Conservation (phyloP, 2,888 invertebrate genomes). For the Vandiemenella viatica region DNA sequence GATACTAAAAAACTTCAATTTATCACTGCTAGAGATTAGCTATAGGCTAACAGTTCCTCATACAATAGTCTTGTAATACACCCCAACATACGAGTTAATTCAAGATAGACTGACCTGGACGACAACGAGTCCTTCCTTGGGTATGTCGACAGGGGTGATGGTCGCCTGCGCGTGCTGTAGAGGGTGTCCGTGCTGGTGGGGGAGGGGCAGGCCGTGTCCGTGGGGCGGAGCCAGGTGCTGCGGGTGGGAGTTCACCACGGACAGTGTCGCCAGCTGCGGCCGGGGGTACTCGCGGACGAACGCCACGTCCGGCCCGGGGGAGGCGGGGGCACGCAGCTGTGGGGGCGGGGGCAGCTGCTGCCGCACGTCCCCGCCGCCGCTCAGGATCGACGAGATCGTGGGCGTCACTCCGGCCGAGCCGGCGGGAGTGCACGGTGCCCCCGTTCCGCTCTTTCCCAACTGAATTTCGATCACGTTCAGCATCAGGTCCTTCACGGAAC, state of each 20-base stretch:
- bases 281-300: constrained; percentile 29
- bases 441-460: constrained; percentile 46
- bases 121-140: constrained; percentile 50
- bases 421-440: constrained; percentile 25
- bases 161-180: constrained; percentile 47
- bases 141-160: constrained; percentile 41
- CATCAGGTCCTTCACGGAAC: constrained; percentile 70
- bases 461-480: constrained; percentile 70
- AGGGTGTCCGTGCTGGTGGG: no score
- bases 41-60: no score
- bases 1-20: no score
- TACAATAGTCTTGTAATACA: no score
- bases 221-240: constrained; percentile 20
- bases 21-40: no score
- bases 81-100: no score
- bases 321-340: not conserved
- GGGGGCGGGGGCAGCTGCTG: not conserved
- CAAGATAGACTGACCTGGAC: no score
- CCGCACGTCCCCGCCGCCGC: constrained; percentile 31
- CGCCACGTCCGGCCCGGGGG: constrained; percentile 22
- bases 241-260: constrained; percentile 39
- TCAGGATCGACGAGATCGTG: constrained; percentile 43
- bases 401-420: constrained; percentile 30
- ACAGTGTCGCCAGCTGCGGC: constrained; percentile 42
- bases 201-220: constrained; percentile 20